Evolutionary conservation across 2,113 vertebrate species (phyloP).

Genomic region (Etheostoma cragini): DNA sequence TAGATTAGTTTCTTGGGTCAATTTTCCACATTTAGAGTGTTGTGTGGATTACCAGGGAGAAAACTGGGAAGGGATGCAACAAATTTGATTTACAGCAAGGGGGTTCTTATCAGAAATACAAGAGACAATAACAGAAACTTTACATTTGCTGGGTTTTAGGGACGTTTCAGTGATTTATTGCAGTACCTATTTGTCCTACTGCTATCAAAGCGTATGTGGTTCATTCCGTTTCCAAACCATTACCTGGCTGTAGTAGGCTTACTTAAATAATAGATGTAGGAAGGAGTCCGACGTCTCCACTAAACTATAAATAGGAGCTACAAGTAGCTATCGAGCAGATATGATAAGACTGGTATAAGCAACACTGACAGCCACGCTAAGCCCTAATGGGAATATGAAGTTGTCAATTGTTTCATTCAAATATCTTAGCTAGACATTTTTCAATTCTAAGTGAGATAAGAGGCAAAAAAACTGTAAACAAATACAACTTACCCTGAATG

Average conservation of each 20-base stretch:
- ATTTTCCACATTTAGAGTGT: not conserved
- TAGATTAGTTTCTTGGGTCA: not conserved
- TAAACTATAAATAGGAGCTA: not conserved
- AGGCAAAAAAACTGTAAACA: not conserved
- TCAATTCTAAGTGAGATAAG: not conserved
- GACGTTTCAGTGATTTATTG: not conserved
- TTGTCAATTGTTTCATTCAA: not conserved
- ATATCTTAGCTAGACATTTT: too few relatives aligned
- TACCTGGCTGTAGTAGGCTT: not conserved
- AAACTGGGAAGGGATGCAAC: not conserved
- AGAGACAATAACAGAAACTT: not conserved
- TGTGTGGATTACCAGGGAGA: not conserved
- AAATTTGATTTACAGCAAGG: not conserved
- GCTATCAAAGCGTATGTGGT: not conserved
- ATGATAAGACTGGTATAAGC: not conserved
- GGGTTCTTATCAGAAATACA: not conserved
- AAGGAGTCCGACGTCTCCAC: not conserved
- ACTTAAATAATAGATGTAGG: not conserved
- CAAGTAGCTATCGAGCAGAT: not conserved
- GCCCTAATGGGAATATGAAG: not conserved
- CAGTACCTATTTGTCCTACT: not conserved
- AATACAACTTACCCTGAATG: slow-evolving; percentile 57
- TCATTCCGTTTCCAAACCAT: not conserved
- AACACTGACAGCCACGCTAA: not conserved
- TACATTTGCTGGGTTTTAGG: not conserved